Evolutionary conservation across 2,797 vertebrate genomes (phyloP).

Genomic region (Kryptolebias ocellatus): DNA sequence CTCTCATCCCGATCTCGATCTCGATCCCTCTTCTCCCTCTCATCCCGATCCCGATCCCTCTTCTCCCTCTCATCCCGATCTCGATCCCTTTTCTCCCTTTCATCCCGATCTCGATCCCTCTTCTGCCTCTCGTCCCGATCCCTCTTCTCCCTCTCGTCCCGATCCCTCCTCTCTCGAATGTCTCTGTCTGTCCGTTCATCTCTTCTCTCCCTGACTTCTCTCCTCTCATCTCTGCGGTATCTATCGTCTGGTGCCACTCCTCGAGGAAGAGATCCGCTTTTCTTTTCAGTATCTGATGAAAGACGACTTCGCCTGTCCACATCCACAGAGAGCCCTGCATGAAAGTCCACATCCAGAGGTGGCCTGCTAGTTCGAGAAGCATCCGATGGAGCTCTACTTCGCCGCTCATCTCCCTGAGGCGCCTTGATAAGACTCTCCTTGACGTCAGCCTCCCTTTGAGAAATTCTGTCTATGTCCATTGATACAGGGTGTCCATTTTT

Average conservation of each 20-base stretch:
- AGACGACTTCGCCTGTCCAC: slow-evolving; percentile 63
- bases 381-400: slow-evolving; percentile 66
- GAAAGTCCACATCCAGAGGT: slow-evolving; percentile 82
- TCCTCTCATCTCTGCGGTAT: slow-evolving; percentile 68
- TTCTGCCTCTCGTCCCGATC: slow-evolving; percentile 3
- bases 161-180: slow-evolving; percentile 25
- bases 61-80: slow-evolving; percentile 8
- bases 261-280: slow-evolving; percentile 51
- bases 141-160: neutral
- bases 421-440: slow-evolving; percentile 55
- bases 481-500: slow-evolving; percentile 90
- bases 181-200: slow-evolving; percentile 56
- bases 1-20: slow-evolving; percentile 30
- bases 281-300: slow-evolving; percentile 71
- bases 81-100: neutral
- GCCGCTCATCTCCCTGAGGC: slow-evolving; percentile 69
- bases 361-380: slow-evolving; percentile 80
- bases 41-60: neutral
- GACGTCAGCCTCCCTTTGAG: slow-evolving; percentile 65
- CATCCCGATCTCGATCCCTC: neutral
- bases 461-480: slow-evolving; percentile 67
- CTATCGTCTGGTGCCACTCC: slow-evolving; percentile 69
- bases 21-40: slow-evolving; percentile 18
- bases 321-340: slow-evolving; percentile 65
- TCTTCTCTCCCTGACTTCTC: slow-evolving; percentile 51